Evolutionary conservation across 1,140 invertebrate species (phyloP).

Genomic region (Drosophila lowei): DNA sequence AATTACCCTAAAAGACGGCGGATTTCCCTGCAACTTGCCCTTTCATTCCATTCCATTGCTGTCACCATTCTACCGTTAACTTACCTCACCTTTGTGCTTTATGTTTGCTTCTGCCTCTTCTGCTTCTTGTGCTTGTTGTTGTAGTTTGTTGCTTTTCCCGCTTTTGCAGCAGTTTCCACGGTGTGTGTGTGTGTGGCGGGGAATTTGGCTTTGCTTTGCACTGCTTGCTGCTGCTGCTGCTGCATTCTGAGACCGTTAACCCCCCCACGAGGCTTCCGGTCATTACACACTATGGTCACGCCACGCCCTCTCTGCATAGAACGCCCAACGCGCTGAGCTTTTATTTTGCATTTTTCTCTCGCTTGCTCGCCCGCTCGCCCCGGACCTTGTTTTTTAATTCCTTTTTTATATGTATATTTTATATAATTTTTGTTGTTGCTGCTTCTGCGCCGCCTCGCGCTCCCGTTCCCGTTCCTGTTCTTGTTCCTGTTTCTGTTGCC

Average conservation of each 20-base stretch:
- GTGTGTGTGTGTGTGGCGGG: conserved; percentile 4
- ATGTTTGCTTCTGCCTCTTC: conserved; percentile 48
- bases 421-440: conserved; percentile 63
- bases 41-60: conserved; percentile 6
- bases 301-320: conserved; percentile 41
- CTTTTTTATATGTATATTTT: conserved; percentile 57
- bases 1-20: no score
- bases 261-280: conserved; percentile 51
- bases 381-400: conserved; percentile 46
- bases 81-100: conserved; percentile 64
- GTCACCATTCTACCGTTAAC: conserved; percentile 57
- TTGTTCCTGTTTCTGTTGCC: conserved; percentile 35
- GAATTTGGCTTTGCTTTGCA: conserved; percentile 26
- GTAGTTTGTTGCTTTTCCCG: conserved; percentile 47
- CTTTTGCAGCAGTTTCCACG: conserved; percentile 44
- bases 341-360: conserved; percentile 67
- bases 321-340: conserved; percentile 48
- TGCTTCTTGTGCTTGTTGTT: conserved; percentile 19
- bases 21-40: no score
- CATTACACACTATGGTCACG: conserved; percentile 63
- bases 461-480: conserved; percentile 20
- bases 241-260: conserved; percentile 44
- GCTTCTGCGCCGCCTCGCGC: conserved; percentile 2
- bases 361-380: conserved; percentile 18
- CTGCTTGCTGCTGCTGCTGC: conserved; percentile 22